Base-by-base conservation (phyloP, 2,888 invertebrate species). In the Teinopalpus imperialis region DNA sequence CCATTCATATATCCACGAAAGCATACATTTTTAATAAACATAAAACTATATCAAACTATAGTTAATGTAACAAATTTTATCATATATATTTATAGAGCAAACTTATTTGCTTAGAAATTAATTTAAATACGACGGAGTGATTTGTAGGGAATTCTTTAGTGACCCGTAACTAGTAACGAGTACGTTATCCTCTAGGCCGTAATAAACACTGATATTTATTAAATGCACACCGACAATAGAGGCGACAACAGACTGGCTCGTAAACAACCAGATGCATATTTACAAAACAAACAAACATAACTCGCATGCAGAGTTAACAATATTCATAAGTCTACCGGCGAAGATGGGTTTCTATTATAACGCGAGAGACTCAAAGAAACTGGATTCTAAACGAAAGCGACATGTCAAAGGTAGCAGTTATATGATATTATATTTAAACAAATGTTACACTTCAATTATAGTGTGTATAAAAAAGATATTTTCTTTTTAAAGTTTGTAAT, bases 171-270 rank as follows among this genome's bases (percentile, higher is more conserved):
- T 55, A 61, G 63, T 60, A 58, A 66, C 49, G 48, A 64, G 52
- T 57, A 60, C 61, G 48, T 56, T 57, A 53, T 48, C 52, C 51
- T 57, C 49, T 49, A 40, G 54, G 45, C 34, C 31, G 36, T 41
- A 60, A 64, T 79, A 75, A 75, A 79, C 21, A 55, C 43, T 23
- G 24, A 48, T 56, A 56, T 75, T 79, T 74, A 76, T 56, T 69
- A 56, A 53, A 27, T 45, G 48, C 40, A 36, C 48, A 41, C 51
- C 49, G 56, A 58, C 66, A 55, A 60, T 51, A 48, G 62, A 65
- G 66, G 67, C 67, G 73, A 74, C 76, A 73, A 74, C 70, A 66
- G 68, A 63, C 70, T 66, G 53, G 53, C 53, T 65, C 69, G 56
- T 77, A 72, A 76, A 72, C 49, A 57, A 56, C 48, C 47, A 37